Base-by-base conservation (phyloP, 2,888 invertebrate genomes). In the Hetaerina titia region DNA sequence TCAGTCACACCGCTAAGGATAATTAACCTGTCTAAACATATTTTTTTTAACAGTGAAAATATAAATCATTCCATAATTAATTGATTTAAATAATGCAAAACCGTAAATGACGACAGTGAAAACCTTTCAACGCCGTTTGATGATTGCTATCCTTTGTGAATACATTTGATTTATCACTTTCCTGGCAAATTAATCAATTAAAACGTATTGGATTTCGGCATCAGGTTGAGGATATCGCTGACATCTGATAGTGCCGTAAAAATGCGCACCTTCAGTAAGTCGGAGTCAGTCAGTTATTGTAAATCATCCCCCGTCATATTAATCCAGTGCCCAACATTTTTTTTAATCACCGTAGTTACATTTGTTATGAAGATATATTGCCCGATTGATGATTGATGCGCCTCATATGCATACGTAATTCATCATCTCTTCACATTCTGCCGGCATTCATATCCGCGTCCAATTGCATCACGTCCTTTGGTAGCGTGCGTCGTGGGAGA, bases 321-420 rank as follows among this genome's bases (percentile, higher is more conserved):
- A 81, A 81, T 81, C 31, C 81, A 31, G 25, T 31, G 15, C 6
- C 31, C 8, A 31, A n/a, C 31, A 6, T 31, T 81, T 81, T 69
- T 81, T 81, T 4, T 31, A 31, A 31, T 81, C 31, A 31, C 22
- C 8, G 22, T 22, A 15, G 31, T 31, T 9, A 31, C 81, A 31
- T 81, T 81, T 81, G 81, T 25, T 81, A 81, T 31, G 81, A 81
- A 31, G 25, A 81, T 81, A 81, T 81, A 81, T 81, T 11, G 1
- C 81, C 25, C 81, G 81, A 81, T 81, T 81, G 81, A 81, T 81
- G 31, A 81, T 31, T 81, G 81, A 69, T n/a, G 69, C 69, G 22
- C 8, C 69, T 25, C 31, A 15, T 81, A 11, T 13, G 81, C 31
- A 8, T 81, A 31, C 31, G 81, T 15, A 81, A 81, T 81, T 31